Evolutionary conservation across 2,888 invertebrate genomes (phyloP).

Genomic region (Helleia helle): DNA sequence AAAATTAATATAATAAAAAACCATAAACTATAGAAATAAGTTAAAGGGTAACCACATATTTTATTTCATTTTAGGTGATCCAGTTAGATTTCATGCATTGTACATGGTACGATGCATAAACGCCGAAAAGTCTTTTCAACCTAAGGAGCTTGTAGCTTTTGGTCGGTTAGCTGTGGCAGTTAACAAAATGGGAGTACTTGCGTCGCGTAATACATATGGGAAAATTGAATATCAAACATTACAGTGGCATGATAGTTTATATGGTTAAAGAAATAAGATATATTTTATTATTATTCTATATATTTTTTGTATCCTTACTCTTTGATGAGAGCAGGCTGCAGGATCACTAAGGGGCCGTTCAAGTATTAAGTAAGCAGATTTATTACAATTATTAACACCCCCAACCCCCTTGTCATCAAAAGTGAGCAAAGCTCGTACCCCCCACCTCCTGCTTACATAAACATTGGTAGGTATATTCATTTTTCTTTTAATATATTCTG

Average conservation of each 20-base stretch:
- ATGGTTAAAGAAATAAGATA: constrained; percentile 25
- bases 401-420: too few species aligned
- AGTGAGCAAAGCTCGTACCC: too few species aligned
- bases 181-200: constrained; percentile 83
- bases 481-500: too few species aligned
- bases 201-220: constrained; percentile 59
- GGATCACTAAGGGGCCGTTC: too few species aligned
- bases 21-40: neutral
- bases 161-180: constrained; percentile 84
- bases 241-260: constrained; percentile 70
- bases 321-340: too few species aligned
- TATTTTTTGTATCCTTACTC: constrained; percentile 9
- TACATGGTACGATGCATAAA: constrained; percentile 82
- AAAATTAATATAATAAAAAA: neutral
- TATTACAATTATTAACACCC: too few species aligned
- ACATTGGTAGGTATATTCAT: too few species aligned
- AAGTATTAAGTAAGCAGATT: too few species aligned
- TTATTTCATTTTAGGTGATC: constrained; percentile 78
- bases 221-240: constrained; percentile 71
- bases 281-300: neutral
- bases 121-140: constrained; percentile 50
- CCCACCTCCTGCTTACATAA: too few species aligned
- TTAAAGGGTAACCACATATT: neutral
- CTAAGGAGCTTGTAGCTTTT: constrained; percentile 76
- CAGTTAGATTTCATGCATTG: constrained; percentile 83